Conservation (phyloP, 2,888 invertebrate species). For the Lepidocyrtoides sp. region DNA sequence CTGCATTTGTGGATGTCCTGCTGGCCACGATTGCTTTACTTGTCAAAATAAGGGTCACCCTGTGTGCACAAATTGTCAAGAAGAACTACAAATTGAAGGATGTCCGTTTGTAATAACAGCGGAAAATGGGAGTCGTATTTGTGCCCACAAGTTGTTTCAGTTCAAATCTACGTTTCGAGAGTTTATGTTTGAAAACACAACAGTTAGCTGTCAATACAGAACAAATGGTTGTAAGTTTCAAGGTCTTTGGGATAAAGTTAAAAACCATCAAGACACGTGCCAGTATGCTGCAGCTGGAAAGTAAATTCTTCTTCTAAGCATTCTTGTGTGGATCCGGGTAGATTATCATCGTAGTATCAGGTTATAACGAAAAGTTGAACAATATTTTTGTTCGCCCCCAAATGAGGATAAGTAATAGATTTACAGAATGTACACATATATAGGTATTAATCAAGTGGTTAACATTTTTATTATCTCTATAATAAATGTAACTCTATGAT, state of each 20-base stretch:
- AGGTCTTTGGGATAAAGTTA: constrained; percentile 6
- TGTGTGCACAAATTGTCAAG: neutral
- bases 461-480: too few species aligned
- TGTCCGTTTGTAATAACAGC: neutral
- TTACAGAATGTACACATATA: too few species aligned
- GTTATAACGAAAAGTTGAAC: too few species aligned
- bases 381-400: too few species aligned
- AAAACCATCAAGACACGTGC: neutral
- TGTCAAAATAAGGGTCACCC: constrained; percentile 10
- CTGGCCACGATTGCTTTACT: constrained; percentile 5
- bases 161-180: neutral
- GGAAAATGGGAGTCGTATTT: neutral
- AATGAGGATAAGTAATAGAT: too few species aligned
- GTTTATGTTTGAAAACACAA: constrained; percentile 30
- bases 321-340: too few species aligned
- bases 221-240: neutral
- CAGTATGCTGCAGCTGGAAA: neutral
- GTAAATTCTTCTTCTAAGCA: too few species aligned
- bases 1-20: constrained; percentile 32
- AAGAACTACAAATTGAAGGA: neutral
- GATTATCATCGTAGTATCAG: too few species aligned
- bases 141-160: neutral
- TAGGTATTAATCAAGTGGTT: too few species aligned
- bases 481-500: too few species aligned
- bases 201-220: neutral